Conservation (phyloP, 2,797 vertebrate species). For the Pseudocheirus occidentalis region DNA sequence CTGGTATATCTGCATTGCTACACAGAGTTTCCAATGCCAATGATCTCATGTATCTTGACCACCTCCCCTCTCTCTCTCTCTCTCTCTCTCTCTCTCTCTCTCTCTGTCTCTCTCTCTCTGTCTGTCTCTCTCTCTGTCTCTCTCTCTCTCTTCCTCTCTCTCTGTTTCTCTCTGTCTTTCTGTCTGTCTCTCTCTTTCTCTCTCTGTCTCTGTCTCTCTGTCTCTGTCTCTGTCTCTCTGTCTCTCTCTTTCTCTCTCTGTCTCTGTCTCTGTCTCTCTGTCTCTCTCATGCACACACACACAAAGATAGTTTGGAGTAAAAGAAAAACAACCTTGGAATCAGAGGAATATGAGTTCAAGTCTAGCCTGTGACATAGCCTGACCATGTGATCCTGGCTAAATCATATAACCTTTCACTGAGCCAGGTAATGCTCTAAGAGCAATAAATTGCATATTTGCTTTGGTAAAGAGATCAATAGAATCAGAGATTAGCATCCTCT, state of each 20-base stretch:
- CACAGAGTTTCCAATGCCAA: not conserved
- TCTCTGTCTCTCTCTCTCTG: too few species aligned
- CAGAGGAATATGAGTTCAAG: not conserved
- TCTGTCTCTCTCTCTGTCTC: too few species aligned
- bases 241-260: too few species aligned
- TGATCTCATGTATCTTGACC: not conserved
- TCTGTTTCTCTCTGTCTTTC: too few species aligned
- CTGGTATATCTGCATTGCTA: not conserved
- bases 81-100: too few species aligned
- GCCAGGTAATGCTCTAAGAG: not conserved
- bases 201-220: too few species aligned
- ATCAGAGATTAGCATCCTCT: not conserved
- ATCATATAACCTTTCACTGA: not conserved
- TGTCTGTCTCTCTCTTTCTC: too few species aligned
- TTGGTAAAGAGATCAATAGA: not conserved
- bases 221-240: too few species aligned
- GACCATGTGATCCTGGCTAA: not conserved
- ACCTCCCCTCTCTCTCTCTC: too few species aligned
- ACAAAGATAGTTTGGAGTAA: not conserved
- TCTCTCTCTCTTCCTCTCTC: too few species aligned
- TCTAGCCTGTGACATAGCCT: not conserved
- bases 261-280: too few species aligned
- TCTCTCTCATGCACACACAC: too few species aligned
- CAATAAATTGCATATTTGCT: not conserved
- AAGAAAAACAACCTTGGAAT: not conserved